Conservation (phyloP, 2,113 vertebrate genomes). For the Ramphastos sulfuratus region DNA sequence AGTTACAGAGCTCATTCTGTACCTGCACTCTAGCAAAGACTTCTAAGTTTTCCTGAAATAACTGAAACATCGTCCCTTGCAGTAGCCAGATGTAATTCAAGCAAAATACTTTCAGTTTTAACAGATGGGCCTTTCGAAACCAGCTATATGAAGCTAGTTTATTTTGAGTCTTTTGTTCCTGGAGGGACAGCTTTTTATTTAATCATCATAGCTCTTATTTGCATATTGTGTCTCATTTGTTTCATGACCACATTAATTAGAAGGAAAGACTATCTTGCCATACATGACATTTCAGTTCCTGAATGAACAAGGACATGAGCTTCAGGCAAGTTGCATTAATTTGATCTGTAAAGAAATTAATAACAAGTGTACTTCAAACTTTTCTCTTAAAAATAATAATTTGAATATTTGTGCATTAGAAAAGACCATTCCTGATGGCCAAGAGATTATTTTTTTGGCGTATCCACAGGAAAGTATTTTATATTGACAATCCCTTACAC, state of each 20-base stretch:
- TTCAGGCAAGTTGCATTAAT: constrained; percentile 29
- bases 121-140: constrained; percentile 32
- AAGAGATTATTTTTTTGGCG: not conserved
- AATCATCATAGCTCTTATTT: constrained; percentile 27
- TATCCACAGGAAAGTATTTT: not conserved
- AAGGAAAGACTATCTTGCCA: constrained; percentile 22
- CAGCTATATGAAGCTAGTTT: not conserved
- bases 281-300: constrained; percentile 47
- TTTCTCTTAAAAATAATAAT: not conserved
- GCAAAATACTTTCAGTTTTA: constrained; percentile 27
- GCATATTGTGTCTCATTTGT: constrained; percentile 18
- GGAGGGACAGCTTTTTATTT: constrained; percentile 44
- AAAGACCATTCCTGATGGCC: constrained; percentile 45
- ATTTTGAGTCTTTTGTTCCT: constrained; percentile 11
- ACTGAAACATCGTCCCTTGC: not conserved
- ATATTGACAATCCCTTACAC: not conserved
- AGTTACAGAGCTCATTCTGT: not conserved
- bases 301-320: constrained; percentile 38
- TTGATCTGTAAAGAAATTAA: constrained; percentile 41
- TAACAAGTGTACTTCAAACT: constrained; percentile 6
- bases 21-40: not conserved
- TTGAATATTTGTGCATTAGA: constrained; percentile 13
- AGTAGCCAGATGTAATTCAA: constrained; percentile 17
- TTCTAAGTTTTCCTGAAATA: not conserved
- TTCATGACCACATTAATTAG: constrained; percentile 43